Base-by-base conservation (phyloP, 2,797 vertebrate genomes). In the Megalops cyprinoides region DNA sequence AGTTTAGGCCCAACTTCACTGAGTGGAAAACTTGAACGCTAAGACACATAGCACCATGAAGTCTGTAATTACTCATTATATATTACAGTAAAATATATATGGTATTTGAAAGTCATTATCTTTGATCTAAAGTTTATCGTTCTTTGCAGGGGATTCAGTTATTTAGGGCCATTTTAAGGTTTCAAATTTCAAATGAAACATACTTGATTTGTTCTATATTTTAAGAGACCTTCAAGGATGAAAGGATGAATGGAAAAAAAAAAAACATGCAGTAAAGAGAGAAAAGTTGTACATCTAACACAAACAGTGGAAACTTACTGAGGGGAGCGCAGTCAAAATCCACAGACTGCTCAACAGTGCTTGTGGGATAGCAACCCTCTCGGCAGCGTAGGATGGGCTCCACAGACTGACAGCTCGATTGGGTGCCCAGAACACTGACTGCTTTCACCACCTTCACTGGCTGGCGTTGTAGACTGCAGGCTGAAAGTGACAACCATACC, bases 381-480 rank as follows among this genome's bases (percentile, higher is more conserved):
- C 49, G 71, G 28, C 84, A 85, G 9, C 39, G 67, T 25, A 85
- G 74, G 7, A 82, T 48, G 0, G 56, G 78, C 53, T 85, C 81
- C 25, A 76, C 12, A 25, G 84, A 81, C 51, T 78, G 65, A 69
- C 84, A 85, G 20, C 42, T 78, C 1, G 75, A 78, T 5, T 78
- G 55, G 44, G 58, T 49, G 31, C 82, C 82, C 0, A 74, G 39
- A 15, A 78, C 7, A 2, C 20, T 65, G 4, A 69, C 65, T 12
- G 51, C 10, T 31, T 69, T 77, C 56, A 80, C 76, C 44, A 82
- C 37, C 53, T 81, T 80, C 60, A 82, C 58, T 1, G 7, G 48
- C 46, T 49, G 39, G 46, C 37, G 75, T 23, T 15, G 58, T 49
- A 85, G 62, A 69, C 44, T 80, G 39, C 84, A 85, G 8, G 34